phyloP scores from a whole-genome alignment of 2,888 invertebrate genomes.

The Drosophila austrosaltans region DNA sequence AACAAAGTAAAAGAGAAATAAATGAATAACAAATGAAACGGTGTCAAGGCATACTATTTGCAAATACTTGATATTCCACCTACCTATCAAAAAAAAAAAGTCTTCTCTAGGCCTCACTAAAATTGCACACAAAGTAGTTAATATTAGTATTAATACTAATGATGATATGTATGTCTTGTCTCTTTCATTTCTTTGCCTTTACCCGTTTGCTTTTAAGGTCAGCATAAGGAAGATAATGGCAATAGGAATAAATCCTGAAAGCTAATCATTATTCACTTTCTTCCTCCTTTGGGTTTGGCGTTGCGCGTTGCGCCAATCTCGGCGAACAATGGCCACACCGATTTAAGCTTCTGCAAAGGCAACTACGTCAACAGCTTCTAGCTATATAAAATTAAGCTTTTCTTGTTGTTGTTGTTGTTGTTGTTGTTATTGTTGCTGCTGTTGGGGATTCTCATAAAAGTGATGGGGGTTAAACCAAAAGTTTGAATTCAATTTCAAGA shows the following conservation, averaged over 20 bases:
- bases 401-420: not conserved
- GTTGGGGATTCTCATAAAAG: not conserved
- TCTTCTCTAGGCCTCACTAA: not conserved
- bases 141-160: slow-evolving; percentile 7
- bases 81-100: too few species aligned
- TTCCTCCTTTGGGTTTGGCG: not conserved
- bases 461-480: not conserved
- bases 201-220: slow-evolving; percentile 2
- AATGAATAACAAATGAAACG: slow-evolving; percentile 1
- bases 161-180: not conserved
- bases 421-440: not conserved
- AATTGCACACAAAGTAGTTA: not conserved
- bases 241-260: slow-evolving; percentile 4
- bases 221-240: not conserved
- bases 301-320: not conserved
- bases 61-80: not conserved
- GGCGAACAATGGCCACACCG: slow-evolving; percentile 8
- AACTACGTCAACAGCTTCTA: slow-evolving; percentile 5
- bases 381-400: slow-evolving; percentile 6
- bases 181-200: not conserved
- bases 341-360: slow-evolving; percentile 11
- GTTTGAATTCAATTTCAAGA: not conserved
- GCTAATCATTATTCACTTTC: slow-evolving; percentile 8
- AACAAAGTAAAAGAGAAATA: not conserved
- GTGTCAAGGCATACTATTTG: not conserved